These are phyloP conservation scores for Eulemur coronatus DNA, from an alignment of 2,797 vertebrate genomes.

Conservation along the genomic window DNA sequence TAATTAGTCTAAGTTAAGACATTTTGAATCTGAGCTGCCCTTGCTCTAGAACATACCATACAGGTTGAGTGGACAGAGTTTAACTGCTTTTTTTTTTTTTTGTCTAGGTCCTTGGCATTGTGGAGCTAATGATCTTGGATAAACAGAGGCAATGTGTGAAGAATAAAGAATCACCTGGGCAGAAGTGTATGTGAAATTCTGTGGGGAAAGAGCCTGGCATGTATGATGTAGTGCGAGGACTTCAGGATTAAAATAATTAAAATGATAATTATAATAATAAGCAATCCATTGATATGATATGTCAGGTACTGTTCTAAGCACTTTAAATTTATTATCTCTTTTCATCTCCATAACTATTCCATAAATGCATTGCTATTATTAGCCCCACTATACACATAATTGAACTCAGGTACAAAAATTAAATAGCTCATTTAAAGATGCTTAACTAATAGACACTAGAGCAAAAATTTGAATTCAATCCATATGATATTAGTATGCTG, in stretches of 20 bases:
- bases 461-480: background rate
- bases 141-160: background rate
- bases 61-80: background rate
- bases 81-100: background rate
- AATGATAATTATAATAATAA: too few species aligned
- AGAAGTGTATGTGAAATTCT: background rate
- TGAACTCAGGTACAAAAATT: background rate
- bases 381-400: background rate
- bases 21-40: background rate
- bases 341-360: background rate
- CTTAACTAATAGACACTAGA: background rate
- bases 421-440: background rate
- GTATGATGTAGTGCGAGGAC: background rate
- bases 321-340: background rate
- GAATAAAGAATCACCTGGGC: too few species aligned
- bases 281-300: too few species aligned
- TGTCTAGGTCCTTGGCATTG: background rate
- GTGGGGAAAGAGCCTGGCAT: background rate
- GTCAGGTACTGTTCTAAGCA: background rate
- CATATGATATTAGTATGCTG: background rate
- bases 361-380: background rate
- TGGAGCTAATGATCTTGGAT: background rate
- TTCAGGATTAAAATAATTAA: too few species aligned
- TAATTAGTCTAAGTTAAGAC: background rate
- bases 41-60: background rate